Base-by-base conservation (phyloP, 2,113 vertebrate genomes). In the Strix aluco region DNA sequence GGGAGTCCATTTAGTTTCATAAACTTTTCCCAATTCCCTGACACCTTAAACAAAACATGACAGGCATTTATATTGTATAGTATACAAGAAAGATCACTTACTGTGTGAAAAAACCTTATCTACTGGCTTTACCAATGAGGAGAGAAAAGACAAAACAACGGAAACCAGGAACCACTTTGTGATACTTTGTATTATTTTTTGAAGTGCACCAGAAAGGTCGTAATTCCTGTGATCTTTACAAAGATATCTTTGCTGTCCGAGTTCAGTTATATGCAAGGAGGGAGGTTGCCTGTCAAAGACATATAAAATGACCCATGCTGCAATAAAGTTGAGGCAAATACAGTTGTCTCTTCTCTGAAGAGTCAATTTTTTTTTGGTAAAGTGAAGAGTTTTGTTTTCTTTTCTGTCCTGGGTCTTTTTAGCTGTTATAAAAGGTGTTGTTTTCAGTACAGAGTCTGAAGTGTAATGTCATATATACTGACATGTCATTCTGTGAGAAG, bases 1-100 rank as follows among this genome's bases (percentile, higher is more conserved):
- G 5, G 94, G 83, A 97, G 96, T 97, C 94, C 92, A 96, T 98
- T 98, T 97, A 95, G 97, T 98, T 98, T 97, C 96, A 97, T 97
- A 97, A 97, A 97, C 86, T 95, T 97, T 97, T 94, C 85, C 91
- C 95, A 95, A 88, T 91, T 96, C 71, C 58, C 90, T 97, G 97
- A 97, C 95, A 97, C 89, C 75, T 97, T 97, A 96, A 97, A 97
- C 97, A 97, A 95, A 96, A 97, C 95, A 97, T 97, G 97, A 97
- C 96, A 97, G 86, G 69, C 88, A 94, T 97, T 97, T 96, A 94
- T 98, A 97, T 88, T 92, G 74, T 80, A 86, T 71, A 82, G 81
- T 92, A 91, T 91, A 95, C 55, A 93, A 93, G 92, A 96, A 84
- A 92, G 96, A 96, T 91, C 90, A 91, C 75, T 97, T 85, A 90